Base-by-base conservation (phyloP, 2,113 vertebrate species). In the Podocnemis expansa region DNA sequence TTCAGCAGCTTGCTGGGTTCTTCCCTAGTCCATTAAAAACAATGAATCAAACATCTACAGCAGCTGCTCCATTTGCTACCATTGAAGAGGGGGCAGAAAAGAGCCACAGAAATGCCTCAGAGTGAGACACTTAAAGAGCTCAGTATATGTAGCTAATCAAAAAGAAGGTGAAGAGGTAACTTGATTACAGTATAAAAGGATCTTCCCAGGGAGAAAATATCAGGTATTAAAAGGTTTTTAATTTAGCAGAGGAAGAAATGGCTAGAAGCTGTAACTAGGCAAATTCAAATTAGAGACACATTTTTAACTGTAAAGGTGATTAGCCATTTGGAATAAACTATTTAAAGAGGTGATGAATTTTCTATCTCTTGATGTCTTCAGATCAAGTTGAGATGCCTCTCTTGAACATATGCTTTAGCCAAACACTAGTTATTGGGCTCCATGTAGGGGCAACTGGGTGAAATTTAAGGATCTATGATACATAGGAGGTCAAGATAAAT, bases 361-460 rank as follows among this genome's bases (percentile, higher is more conserved):
- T 92, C 34, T 29, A 86, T 29, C 45, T 88, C 17, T 49, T 80
- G 75, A 27, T 9, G 56, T 27, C 4, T 2, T 78, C 29, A 87
- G 43, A 78, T 58, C 8, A 89, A 85, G 78, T 22, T 25, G 80
- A 19, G 4, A 10, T 78, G 34, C 45, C 56, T 80, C 82, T 49
- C 43, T 78, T n/a, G 91, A 78, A 5, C 1, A 38, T 0, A 22
- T 0, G 1, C 29, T 45, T 51, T 75, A 52, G 78, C 2, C 51
- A 70, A 92, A 91, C 7, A 88, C 3, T 22, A 6, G n/a, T 34
- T 79, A 49, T 8, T 87, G 25, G 70, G 41, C 54, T 92, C 83
- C 85, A 25, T 38, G 52, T 19, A 85, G 27, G 4, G 1, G 19
- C 67, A 54, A 80, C 79, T 27, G 43, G 70, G 79, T 79, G 88